Base-by-base conservation (phyloP, 2,888 invertebrate genomes). In the Tuta absoluta region DNA sequence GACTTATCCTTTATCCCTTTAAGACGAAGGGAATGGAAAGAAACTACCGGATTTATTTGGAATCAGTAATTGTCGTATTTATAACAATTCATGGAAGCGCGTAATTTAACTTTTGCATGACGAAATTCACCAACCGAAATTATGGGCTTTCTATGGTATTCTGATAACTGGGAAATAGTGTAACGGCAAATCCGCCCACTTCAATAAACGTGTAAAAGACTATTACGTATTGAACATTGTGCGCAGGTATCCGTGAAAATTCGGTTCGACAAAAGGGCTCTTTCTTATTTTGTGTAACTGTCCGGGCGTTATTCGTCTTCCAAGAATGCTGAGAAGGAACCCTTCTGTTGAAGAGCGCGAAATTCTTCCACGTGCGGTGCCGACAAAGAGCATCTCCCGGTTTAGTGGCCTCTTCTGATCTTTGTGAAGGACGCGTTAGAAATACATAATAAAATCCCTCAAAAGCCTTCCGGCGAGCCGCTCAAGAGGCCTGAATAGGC, bases 381-480 rank as follows among this genome's bases (percentile, higher is more conserved):
- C 87, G 85, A 85, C 88, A 88, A 86, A 85, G 75, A 66, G 57
- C 72, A 67, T 71, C 74, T 72, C 67, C 66, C 67, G 69, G 71
- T 76, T 79, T 73, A 74, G 71, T 72, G 69, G 69, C 73, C 74
- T 75, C 72, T 79, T 74, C 79, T 80, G 75, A 76, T 82, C 79
- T 83, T 84, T 79, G 69, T 82, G 76, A 84, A 84, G 84, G 81
- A 82, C 79, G 72, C 75, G 76, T 73, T 79, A 82, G 81, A 82
- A 84, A 85, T 33, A 33, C 33, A 33, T 83, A 82, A 86, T 85
- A 88, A 89, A 87, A 83, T 71, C 66, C 75, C 75, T 71, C 72
- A 76, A 80, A 81, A 78, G 71, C 74, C 74, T 78, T 79, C 71
- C 70, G 67, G 73, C 73, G 71, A 70, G 75, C 67, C 81, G 79